phyloP scores from a whole-genome alignment of 2,113 vertebrate species.

The Nibea coibor region DNA sequence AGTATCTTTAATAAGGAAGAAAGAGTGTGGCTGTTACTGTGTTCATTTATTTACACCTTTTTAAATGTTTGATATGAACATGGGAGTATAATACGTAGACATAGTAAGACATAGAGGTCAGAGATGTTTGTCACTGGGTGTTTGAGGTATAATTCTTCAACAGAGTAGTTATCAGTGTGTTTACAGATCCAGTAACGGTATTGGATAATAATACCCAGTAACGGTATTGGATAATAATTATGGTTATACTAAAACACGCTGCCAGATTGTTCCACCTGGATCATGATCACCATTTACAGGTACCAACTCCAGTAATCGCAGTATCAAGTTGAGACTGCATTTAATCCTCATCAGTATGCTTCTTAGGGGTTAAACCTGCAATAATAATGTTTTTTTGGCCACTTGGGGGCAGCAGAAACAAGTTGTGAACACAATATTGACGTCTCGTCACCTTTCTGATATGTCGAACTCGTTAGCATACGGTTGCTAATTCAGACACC shows the following conservation, averaged over 20 bases:
- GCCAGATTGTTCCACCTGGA: neutral
- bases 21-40: conserved; percentile 58
- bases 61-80: neutral
- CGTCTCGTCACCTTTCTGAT: no score
- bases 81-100: no score
- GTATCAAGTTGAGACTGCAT: neutral
- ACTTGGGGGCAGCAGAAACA: no score
- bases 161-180: neutral
- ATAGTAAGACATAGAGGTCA: neutral
- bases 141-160: neutral
- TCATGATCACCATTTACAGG: neutral
- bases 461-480: no score
- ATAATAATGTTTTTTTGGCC: no score
- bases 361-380: no score
- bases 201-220: neutral
- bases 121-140: neutral
- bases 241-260: neutral
- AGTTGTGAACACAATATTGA: no score
- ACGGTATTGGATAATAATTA: neutral
- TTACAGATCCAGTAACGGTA: neutral
- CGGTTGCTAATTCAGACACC: neutral
- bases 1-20: conserved; percentile 79
- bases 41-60: neutral
- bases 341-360: neutral
- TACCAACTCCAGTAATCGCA: neutral